Evolutionary conservation across 2,113 vertebrate genomes (phyloP), one percentile per base, ranked within the genome.

Genomic region (Ifrita kowaldi): DNA sequence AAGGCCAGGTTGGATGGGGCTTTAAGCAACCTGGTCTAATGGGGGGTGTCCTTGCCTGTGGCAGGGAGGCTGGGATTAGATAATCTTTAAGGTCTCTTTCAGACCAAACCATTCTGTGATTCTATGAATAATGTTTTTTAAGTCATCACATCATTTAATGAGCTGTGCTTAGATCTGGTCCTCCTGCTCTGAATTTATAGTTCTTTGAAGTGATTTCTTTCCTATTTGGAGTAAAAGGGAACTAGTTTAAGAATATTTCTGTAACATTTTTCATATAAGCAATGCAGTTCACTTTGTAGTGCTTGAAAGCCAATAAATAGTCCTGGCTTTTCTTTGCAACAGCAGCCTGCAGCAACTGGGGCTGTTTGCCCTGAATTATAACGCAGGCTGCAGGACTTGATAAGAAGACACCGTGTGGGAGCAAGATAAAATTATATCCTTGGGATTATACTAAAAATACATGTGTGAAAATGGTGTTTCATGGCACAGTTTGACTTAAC

Each of bases 381-480:
- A 59, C 59, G 37, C 88, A 82, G 88, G 50, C 93, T 78, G 85
- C 0, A 1, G 74, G 91, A 37, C 57, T 75, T n/a, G 94, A 96
- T 95, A 96, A 95, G 84, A 73, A 52, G 49, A 62, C 75, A 39
- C 53, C 70, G 41, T 82, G 90, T 93, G 78, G 78, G 91, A 93
- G 73, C 70, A 71, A 96, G 93, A 97, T 94, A 97, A 92, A 86
- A 91, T 94, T 86, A 65, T 52, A 63, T 93, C 81, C 69, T 85
- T 93, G 86, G 84, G 81, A 89, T 95, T 94, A 76, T 84, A 8
- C 88, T 95, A 88, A 95, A 95, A 95, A 95, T 95, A 89, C 22
- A 32, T 82, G 50, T 74, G 59, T 83, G 94, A 94, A 91, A 93
- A 67, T 0, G 5, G 39, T 63, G 19, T 89, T 93, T 93, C 50